Evolutionary conservation across 1,140 invertebrate genomes (phyloP).

Genomic region (Lordiphosa collinella): DNA sequence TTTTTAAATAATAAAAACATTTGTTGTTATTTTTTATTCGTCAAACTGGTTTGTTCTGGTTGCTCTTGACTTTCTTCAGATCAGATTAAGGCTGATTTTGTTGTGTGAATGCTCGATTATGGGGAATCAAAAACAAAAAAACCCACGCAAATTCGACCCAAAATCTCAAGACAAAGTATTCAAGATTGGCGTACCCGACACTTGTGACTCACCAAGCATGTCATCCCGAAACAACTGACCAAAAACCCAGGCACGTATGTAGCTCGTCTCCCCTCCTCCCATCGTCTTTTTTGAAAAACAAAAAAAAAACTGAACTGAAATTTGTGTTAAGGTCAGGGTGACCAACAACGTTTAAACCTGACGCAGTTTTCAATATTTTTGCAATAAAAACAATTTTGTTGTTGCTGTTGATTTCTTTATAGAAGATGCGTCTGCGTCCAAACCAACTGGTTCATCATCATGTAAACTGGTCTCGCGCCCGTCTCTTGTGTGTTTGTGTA

Average conservation of each 20-base stretch:
- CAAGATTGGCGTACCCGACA: constrained; percentile 20
- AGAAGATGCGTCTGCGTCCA: constrained; percentile 56
- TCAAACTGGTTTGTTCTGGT: constrained; percentile 58
- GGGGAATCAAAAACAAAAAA: constrained; percentile 20
- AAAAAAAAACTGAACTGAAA: constrained; percentile 42
- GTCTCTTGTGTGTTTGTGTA: constrained; percentile 12
- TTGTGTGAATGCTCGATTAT: constrained; percentile 63
- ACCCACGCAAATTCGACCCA: constrained; percentile 52
- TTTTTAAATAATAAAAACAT: too few relatives aligned
- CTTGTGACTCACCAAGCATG: constrained; percentile 21
- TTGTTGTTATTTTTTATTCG: too few relatives aligned
- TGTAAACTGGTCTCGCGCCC: constrained; percentile 56
- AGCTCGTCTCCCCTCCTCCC: constrained; percentile 1
- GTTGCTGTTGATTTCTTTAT: constrained; percentile 42
- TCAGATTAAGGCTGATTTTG: constrained; percentile 26
- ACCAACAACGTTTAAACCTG: constrained; percentile 53
- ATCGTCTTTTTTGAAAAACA: constrained; percentile 9
- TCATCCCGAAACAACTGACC: constrained; percentile 1
- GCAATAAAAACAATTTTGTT: constrained; percentile 56
- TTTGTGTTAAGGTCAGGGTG: constrained; percentile 76
- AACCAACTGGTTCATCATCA: constrained; percentile 68
- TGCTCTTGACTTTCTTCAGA: constrained; percentile 64
- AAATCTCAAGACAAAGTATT: constrained; percentile 32
- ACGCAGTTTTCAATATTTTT: constrained; percentile 77
- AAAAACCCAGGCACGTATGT: constrained; percentile 63